Evolutionary conservation across 1,140 invertebrate genomes (phyloP).

Genomic region (Stegodyphus dumicola): DNA sequence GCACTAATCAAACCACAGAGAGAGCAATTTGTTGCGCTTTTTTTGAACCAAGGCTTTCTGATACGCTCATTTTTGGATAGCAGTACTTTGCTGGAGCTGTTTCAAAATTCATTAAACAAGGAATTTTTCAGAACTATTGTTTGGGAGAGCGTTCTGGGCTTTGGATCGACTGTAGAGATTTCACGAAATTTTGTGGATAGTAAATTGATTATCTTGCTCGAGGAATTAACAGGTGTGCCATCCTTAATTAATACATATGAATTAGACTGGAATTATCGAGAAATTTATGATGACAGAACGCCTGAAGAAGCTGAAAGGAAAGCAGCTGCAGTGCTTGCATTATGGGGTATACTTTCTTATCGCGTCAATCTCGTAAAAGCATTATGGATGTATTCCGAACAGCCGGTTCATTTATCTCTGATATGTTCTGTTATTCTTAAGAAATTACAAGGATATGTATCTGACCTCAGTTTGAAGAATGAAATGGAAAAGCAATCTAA

Average conservation of each 20-base stretch:
- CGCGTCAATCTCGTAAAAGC: constrained; percentile 66
- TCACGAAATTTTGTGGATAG: constrained; percentile 54
- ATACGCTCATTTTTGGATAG: constrained; percentile 67
- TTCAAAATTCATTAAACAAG: constrained; percentile 66
- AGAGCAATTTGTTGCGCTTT: constrained; percentile 69
- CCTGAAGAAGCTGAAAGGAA: constrained; percentile 67
- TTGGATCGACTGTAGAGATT: neutral
- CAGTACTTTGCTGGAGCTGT: constrained; percentile 66
- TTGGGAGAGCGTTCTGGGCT: constrained; percentile 66
- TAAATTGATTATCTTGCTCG: constrained; percentile 60
- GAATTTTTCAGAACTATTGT: constrained; percentile 68
- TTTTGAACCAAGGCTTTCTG: constrained; percentile 67
- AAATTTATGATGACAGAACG: constrained; percentile 64
- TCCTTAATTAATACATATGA: constrained; percentile 68
- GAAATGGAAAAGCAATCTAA: constrained; percentile 64
- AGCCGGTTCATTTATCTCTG: constrained; percentile 69
- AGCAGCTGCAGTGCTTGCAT: constrained; percentile 59
- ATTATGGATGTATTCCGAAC: constrained; percentile 68
- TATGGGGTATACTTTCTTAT: constrained; percentile 67
- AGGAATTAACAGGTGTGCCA: constrained; percentile 64
- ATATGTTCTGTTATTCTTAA: constrained; percentile 65
- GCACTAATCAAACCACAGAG: constrained; percentile 66
- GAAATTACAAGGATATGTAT: constrained; percentile 61
- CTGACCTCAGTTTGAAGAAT: constrained; percentile 62
- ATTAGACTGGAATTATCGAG: constrained; percentile 65